Evolutionary conservation across 2,113 vertebrate genomes (phyloP).

Genomic region (Cyanoramphus novaezelandiae): DNA sequence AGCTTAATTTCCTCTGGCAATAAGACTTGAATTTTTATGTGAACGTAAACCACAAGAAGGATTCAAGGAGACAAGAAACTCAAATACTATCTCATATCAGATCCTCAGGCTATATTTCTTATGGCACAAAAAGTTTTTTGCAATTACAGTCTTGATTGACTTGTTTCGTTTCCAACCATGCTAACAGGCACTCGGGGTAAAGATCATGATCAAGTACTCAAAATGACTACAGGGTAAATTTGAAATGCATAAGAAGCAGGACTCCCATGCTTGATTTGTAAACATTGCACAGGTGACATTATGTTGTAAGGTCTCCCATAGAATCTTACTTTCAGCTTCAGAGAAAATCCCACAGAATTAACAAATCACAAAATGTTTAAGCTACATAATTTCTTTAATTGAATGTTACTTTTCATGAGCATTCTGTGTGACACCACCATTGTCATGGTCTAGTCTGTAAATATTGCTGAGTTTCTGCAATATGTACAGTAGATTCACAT

Average conservation of each 20-base stretch:
- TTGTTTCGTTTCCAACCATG: neutral
- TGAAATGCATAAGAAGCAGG: neutral
- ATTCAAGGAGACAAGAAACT: neutral
- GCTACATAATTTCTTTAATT: neutral
- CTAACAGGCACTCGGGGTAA: neutral
- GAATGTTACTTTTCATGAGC: neutral
- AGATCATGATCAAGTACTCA: neutral
- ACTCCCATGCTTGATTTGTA: neutral
- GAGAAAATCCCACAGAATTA: neutral
- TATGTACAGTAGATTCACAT: neutral
- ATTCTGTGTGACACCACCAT: accelerated
- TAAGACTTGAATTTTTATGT: slow-evolving; percentile 33
- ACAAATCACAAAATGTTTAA: neutral
- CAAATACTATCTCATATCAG: neutral
- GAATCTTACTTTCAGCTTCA: neutral
- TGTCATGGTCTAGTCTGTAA: neutral
- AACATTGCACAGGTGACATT: neutral
- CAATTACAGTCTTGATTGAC: neutral
- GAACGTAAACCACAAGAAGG: neutral
- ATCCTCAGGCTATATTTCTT: neutral
- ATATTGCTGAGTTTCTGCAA: neutral
- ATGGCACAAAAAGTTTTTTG: neutral
- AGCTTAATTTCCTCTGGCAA: slow-evolving; percentile 29
- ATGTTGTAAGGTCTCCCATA: neutral
- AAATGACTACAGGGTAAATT: neutral